Evolutionary conservation across 2,113 vertebrate species (phyloP), one percentile per base, ranked within the genome.

Genomic region (Etheostoma cragini): DNA sequence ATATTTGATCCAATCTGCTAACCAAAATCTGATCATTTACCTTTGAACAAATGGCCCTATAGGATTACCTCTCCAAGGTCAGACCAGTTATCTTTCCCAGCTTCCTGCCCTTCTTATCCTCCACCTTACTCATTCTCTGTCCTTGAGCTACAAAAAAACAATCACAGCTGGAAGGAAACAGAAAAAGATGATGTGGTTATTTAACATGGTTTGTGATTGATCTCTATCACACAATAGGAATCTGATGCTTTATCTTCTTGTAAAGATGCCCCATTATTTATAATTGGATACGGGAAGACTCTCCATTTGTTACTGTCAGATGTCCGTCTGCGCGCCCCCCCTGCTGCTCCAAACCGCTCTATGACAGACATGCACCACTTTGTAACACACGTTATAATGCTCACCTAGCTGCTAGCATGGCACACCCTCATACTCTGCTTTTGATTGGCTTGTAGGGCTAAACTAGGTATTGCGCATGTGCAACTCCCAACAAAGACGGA

Each of bases 1-100:
- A 30, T 3, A 30, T 30, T 30, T 4, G 30, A 30, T 30, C 4
- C 30, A 30, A 30, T 30, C 26, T 3, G 26, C 26, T 26, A 26
- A 26, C 26, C 26, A 26, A 26, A 26, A 26, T 26, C 30, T 4
- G 30, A 30, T 30, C 30, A 30, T 30, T 30, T 30, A 30, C 30
- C 30, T 30, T 30, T 30, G 30, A 30, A 30, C 30, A 30, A 30
- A 2, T 3, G 30, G 30, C 30, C 30, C 30, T 30, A 12, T 72
- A 64, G 65, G 70, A 85, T 84, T 57, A 82, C 49, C 66, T 80
- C 53, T 85, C 22, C 82, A 85, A 90, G 83, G 85, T 92, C 80
- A 88, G 16, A 69, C 54, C 15, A 63, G 69, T 72, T 80, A 86
- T 86, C 78, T 73, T 17, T 45, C 21, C 46, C 62, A 38, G 11